Conservation (phyloP, 64 coral and sea anemone genomes). For the Montipora sp. region DNA sequence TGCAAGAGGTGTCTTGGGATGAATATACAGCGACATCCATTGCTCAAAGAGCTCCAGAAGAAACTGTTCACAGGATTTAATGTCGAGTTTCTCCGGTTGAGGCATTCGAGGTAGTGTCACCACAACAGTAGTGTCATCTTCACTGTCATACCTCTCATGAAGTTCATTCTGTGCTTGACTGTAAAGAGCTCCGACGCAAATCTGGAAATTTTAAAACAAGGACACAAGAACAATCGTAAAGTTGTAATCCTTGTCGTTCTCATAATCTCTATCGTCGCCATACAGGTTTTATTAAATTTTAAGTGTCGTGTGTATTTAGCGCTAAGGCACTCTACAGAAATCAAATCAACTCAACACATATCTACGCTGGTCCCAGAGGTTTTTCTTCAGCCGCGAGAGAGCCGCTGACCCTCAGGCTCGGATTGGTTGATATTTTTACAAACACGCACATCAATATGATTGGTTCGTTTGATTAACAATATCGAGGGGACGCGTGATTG, state of each 20-base stretch:
- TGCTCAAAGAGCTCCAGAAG: slow-evolving; percentile 97
- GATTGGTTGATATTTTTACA: too few species aligned
- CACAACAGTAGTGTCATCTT: slow-evolving; percentile 78
- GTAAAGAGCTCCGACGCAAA: slow-evolving; percentile 77
- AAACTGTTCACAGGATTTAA: slow-evolving; percentile 96
- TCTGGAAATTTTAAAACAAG: slow-evolving; percentile 36
- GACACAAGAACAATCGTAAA: not conserved
- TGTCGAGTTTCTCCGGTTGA: slow-evolving; percentile 90
- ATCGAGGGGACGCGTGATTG: too few species aligned
- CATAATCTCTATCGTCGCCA: not conserved
- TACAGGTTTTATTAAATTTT: too few species aligned
- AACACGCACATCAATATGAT: too few species aligned
- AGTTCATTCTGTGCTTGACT: slow-evolving; percentile 81
- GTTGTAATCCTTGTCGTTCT: not conserved
- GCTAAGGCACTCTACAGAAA: too few species aligned
- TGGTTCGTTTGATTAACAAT: too few species aligned
- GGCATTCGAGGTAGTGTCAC: slow-evolving; percentile 78
- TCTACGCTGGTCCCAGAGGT: too few species aligned
- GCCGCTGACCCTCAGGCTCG: too few species aligned
- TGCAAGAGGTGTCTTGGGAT: slow-evolving; percentile 94
- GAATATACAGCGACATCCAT: slow-evolving; percentile 98
- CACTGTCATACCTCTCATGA: slow-evolving; percentile 75
- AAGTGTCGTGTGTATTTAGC: too few species aligned
- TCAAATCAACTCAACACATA: too few species aligned
- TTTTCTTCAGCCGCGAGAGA: too few species aligned